These are phyloP conservation scores for Chamaetylas fuelleborni DNA, from an alignment of 2,113 vertebrate species.

Conservation along the genomic window DNA sequence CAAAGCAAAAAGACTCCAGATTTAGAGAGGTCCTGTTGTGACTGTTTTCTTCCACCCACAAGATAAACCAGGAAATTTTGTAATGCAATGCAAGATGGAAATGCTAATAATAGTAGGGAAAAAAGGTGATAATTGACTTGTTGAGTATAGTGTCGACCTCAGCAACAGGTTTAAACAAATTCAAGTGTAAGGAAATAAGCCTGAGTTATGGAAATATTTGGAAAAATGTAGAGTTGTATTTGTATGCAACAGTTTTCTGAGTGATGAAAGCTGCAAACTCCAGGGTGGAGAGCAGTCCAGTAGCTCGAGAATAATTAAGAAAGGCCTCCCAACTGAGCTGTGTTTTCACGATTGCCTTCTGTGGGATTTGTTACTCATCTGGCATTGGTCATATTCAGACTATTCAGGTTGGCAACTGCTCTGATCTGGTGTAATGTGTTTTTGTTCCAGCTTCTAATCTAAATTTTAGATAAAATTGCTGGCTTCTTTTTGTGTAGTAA, in stretches of 20 bases:
- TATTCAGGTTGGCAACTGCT: neutral
- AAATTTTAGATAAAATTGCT: neutral
- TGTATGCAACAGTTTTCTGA: neutral
- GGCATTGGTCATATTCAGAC: neutral
- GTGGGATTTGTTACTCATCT: neutral
- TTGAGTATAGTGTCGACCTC: neutral
- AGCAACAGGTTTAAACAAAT: neutral
- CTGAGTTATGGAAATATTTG: neutral
- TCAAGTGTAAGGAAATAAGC: neutral
- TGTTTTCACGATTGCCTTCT: neutral
- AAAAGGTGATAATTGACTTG: neutral
- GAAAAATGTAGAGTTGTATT: neutral
- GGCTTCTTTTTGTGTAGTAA: neutral
- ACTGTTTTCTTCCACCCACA: neutral
- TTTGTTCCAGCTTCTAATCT: neutral
- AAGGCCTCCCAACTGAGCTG: neutral
- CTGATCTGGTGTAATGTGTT: neutral
- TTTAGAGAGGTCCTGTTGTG: neutral
- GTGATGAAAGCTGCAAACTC: neutral
- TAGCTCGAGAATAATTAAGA: neutral
- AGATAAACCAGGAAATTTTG: neutral
- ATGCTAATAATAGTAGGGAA: neutral
- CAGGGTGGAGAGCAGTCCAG: neutral
- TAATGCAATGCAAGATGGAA: neutral
- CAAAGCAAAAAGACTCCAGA: neutral